Evolutionary conservation across 2,113 vertebrate genomes (phyloP).

Genomic region (Lophotis ruficrista): DNA sequence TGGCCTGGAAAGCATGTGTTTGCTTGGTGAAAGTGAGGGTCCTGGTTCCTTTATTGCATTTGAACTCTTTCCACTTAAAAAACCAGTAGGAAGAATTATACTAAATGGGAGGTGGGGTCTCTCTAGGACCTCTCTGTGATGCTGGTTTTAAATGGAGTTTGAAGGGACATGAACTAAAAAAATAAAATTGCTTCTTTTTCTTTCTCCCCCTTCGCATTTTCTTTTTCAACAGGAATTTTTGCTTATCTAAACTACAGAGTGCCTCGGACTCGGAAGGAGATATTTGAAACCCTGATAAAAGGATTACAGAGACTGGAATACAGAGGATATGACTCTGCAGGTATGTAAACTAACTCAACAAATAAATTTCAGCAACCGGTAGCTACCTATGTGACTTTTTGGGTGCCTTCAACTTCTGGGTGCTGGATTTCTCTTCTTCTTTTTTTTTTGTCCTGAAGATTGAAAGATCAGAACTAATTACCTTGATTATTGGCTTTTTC

Average conservation of each 20-base stretch:
- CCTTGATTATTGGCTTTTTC: neutral
- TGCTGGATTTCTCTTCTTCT: neutral
- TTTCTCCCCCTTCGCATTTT: neutral
- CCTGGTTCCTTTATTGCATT: neutral
- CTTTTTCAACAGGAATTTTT: conserved; percentile 87
- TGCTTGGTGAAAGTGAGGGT: neutral
- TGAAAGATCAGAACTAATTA: neutral
- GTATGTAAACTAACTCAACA: conserved; percentile 64
- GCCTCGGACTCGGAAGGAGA: conserved; percentile 90
- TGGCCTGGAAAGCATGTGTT: neutral
- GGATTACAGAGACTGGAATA: conserved; percentile 95
- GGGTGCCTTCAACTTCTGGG: neutral
- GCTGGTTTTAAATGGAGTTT: neutral
- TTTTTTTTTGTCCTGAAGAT: neutral
- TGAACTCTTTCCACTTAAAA: neutral
- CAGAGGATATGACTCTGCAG: conserved; percentile 97
- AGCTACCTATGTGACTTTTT: neutral
- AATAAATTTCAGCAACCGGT: neutral
- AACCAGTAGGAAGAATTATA: neutral
- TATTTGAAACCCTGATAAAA: conserved; percentile 91
- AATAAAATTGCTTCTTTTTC: neutral
- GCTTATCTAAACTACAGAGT: conserved; percentile 97
- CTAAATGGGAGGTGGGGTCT: neutral
- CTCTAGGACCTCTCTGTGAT: neutral
- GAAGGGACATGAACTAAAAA: neutral